phyloP scores from a whole-genome alignment of 2,888 invertebrate species.

The Ormyrus nitidulus region DNA sequence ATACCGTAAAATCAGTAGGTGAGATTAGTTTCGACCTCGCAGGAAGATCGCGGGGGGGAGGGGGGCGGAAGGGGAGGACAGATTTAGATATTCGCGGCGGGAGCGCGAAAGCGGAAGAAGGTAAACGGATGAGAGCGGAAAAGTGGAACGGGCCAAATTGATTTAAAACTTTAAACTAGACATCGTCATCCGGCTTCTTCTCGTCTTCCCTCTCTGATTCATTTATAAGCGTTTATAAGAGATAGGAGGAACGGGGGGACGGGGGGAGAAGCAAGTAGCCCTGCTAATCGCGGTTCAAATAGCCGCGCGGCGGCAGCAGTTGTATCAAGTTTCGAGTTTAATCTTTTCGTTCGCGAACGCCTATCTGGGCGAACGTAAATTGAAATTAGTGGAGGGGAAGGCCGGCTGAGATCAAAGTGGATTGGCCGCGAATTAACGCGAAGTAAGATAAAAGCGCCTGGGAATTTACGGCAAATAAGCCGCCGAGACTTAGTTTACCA shows the following conservation, averaged over 20 bases:
- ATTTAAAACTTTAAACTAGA: slow-evolving; percentile 63
- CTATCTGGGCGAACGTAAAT: slow-evolving; percentile 31
- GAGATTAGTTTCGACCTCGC: background rate
- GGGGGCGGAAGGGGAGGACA: background rate
- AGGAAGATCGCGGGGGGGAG: background rate
- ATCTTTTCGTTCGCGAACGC: slow-evolving; percentile 45
- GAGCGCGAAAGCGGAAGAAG: slow-evolving; percentile 36
- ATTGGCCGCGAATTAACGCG: slow-evolving; percentile 44
- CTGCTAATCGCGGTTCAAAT: slow-evolving; percentile 46
- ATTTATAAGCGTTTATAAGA: slow-evolving; percentile 45
- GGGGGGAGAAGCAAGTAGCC: background rate
- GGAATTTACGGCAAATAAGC: slow-evolving; percentile 30
- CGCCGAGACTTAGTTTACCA: slow-evolving; percentile 15
- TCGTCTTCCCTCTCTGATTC: slow-evolving; percentile 25
- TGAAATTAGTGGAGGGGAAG: slow-evolving; percentile 43
- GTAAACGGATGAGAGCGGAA: slow-evolving; percentile 58
- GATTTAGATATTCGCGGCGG: background rate
- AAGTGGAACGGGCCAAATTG: slow-evolving; percentile 61
- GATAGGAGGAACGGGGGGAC: background rate
- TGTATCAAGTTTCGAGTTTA: slow-evolving; percentile 51
- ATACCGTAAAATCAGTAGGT: slow-evolving; percentile 4
- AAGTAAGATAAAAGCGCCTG: slow-evolving; percentile 47
- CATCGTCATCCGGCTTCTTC: slow-evolving; percentile 16
- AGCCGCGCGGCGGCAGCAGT: slow-evolving; percentile 6
- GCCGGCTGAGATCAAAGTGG: slow-evolving; percentile 44